Conservation (phyloP, 2,113 vertebrate genomes). For the Xenotilapia caudafasciata region DNA sequence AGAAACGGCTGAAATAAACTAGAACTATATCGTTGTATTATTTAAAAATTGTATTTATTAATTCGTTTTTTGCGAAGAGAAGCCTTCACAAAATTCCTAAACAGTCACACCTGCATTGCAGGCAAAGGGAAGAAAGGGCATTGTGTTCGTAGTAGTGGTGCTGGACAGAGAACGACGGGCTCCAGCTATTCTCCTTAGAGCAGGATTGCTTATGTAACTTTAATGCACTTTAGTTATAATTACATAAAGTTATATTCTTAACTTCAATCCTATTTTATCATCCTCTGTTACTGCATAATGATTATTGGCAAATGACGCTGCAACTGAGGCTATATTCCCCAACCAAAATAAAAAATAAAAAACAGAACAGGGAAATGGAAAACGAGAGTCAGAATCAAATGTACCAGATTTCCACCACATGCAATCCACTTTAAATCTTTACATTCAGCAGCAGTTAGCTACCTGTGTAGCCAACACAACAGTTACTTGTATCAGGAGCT, state of each 20-base stretch:
- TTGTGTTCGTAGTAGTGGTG: background rate
- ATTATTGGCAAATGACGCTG: background rate
- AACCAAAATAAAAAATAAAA: background rate
- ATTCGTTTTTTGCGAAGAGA: background rate
- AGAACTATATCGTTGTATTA: background rate
- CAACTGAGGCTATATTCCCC: background rate
- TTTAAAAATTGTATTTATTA: background rate
- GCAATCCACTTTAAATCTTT: background rate
- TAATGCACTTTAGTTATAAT: background rate
- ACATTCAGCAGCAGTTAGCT: background rate
- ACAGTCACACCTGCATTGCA: background rate
- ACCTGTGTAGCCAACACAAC: background rate
- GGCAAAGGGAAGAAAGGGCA: background rate
- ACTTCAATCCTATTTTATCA: background rate
- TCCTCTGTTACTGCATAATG: background rate
- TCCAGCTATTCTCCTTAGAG: background rate
- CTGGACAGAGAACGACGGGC: background rate
- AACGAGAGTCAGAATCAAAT: accelerated
- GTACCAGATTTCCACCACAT: background rate
- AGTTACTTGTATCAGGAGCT: background rate
- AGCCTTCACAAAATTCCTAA: background rate
- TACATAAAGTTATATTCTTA: accelerated
- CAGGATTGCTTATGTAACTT: background rate
- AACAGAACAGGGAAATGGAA: background rate
- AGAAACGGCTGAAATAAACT: accelerated